A percentile compares a stretch with the other conserved stretches of the same genome.
These are phyloP conservation scores for Wiebesia pumilae DNA, from an alignment of 1,140 invertebrate species.

Conservation along the genomic window DNA sequence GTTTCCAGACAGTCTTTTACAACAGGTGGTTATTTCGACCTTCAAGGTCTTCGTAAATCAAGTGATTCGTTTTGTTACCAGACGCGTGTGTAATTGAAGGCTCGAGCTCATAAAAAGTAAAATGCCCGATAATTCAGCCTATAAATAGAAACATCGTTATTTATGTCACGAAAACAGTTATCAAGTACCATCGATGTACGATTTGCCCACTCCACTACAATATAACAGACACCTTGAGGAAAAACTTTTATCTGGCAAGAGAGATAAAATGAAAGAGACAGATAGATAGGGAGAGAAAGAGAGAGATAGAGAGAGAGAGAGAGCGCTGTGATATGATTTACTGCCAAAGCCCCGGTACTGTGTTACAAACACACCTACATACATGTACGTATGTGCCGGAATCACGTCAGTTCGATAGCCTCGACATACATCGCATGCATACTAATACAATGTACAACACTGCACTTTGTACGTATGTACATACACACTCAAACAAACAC, in stretches of 20 bases:
- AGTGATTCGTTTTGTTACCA: slow-evolving; percentile 47
- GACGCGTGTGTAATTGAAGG: slow-evolving; percentile 44
- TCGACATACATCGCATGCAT: neutral
- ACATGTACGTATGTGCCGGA: neutral
- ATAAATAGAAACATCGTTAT: slow-evolving; percentile 50
- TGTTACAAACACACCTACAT: slow-evolving; percentile 1
- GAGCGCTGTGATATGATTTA: slow-evolving; percentile 48
- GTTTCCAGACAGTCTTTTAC: neutral
- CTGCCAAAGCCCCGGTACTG: slow-evolving; percentile 19
- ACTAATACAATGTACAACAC: neutral
- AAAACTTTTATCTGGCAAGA: slow-evolving; percentile 52
- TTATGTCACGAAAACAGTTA: slow-evolving; percentile 38
- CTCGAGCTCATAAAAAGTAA: slow-evolving; percentile 20
- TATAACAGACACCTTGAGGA: slow-evolving; percentile 50
- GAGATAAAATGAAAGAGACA: too few relatives aligned
- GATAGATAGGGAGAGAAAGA: neutral
- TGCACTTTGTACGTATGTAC: neutral
- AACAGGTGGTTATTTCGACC: slow-evolving; percentile 52
- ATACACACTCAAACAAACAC: slow-evolving; percentile 19
- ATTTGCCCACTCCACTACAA: neutral
- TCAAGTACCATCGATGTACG: slow-evolving; percentile 8
- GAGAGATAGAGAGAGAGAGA: neutral
- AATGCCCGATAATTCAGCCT: slow-evolving; percentile 41
- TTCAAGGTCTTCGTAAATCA: slow-evolving; percentile 50
- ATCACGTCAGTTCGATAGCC: slow-evolving; percentile 50